Evolutionary conservation across 1,140 invertebrate species (phyloP).

Genomic region (Aculops lycopersici): DNA sequence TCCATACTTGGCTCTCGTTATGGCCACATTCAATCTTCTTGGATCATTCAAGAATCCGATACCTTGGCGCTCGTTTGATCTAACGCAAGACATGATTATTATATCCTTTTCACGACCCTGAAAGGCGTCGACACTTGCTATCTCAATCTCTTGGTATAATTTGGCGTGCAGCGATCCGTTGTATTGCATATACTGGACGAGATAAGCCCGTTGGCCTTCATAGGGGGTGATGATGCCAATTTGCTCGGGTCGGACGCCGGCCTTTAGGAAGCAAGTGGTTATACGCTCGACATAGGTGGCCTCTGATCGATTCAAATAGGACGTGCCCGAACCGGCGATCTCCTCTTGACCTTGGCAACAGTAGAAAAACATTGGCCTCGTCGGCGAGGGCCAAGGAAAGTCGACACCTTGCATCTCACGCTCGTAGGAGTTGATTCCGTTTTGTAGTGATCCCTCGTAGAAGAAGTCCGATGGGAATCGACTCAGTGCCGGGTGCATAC

Average conservation of each 20-base stretch:
- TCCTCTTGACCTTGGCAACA: constrained; percentile 93
- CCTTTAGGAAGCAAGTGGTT: constrained; percentile 61
- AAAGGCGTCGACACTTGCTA: constrained; percentile 96
- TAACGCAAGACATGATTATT: constrained; percentile 59
- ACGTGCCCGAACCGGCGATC: constrained; percentile 87
- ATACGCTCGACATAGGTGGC: constrained; percentile 94
- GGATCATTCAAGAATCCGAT: constrained; percentile 88
- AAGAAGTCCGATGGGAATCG: constrained; percentile 97
- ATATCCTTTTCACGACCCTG: constrained; percentile 83
- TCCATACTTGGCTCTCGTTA: constrained; percentile 87
- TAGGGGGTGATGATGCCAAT: constrained; percentile 99
- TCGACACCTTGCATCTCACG: constrained; percentile 58
- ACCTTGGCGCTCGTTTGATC: constrained; percentile 66
- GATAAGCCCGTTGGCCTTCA: constrained; percentile 86
- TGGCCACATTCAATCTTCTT: constrained; percentile 74
- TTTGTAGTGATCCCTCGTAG: constrained; percentile 91
- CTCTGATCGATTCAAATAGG: constrained; percentile 89
- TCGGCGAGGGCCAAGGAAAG: constrained; percentile 82
- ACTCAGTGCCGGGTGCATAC: constrained; percentile 90
- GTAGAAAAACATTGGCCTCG: constrained; percentile 96
- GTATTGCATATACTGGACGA: constrained; percentile 95
- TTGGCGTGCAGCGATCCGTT: constrained; percentile 84
- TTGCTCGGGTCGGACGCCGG: constrained; percentile 81
- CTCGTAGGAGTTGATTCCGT: constrained; percentile 86
- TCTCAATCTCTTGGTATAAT: constrained; percentile 91